Percentiles rank a stretch among this genome's conserved stretches.
Conservation (phyloP, 2,797 vertebrate genomes). For the Thunnus albacares region DNA sequence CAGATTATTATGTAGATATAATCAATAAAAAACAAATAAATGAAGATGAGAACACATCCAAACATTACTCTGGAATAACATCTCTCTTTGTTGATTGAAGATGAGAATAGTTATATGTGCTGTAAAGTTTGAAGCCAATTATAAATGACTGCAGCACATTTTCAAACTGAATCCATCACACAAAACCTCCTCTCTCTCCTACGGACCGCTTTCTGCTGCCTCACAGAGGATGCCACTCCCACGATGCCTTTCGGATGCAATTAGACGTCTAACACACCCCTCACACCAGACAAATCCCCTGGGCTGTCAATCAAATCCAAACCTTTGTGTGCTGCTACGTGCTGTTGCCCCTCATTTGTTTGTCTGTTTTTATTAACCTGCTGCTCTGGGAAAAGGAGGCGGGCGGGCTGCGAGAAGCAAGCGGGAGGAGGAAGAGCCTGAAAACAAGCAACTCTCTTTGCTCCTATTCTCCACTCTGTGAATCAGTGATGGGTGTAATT, state of each 20-base stretch:
- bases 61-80: constrained; percentile 26
- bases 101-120: constrained; percentile 25
- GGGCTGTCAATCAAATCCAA: constrained; percentile 70
- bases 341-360: constrained; percentile 69
- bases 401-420: constrained; percentile 29
- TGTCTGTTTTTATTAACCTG: constrained; percentile 74
- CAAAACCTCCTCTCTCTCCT: constrained; percentile 18
- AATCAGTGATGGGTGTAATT: constrained; percentile 81
- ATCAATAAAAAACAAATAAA: constrained; percentile 52
- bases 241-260: constrained; percentile 64
- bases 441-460: constrained; percentile 56
- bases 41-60: constrained; percentile 30
- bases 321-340: constrained; percentile 40
- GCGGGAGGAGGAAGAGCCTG: constrained; percentile 43
- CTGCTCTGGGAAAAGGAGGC: constrained; percentile 33
- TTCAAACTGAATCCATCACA: constrained; percentile 45
- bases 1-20: constrained; percentile 29
- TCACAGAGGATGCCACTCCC: constrained; percentile 59
- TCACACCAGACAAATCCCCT: constrained; percentile 59
- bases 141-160: constrained; percentile 40
- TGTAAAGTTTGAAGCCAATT: constrained; percentile 51
- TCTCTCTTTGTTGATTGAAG: constrained; percentile 19
- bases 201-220: constrained; percentile 23
- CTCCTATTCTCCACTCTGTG: constrained; percentile 49
- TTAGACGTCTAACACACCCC: constrained; percentile 67